Base-by-base conservation (phyloP, 2,113 vertebrate genomes). In the Baryphthengus martii region DNA sequence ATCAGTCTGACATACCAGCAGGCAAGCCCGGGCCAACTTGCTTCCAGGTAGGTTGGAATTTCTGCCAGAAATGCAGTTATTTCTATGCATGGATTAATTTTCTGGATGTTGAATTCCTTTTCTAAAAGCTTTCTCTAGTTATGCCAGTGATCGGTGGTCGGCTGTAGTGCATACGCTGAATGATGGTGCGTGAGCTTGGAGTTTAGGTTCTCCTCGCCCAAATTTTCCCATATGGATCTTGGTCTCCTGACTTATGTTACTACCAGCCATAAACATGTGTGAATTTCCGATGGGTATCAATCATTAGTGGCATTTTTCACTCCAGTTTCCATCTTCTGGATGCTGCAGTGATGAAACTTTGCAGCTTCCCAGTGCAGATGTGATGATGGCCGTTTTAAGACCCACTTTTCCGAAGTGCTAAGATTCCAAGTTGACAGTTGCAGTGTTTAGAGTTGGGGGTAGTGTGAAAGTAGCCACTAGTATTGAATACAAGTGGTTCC, bases 21-120 rank as follows among this genome's bases (percentile, higher is more conserved):
- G 99, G 99, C n/a, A 99, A 98, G 95, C 99, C 99, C 5, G 99
- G 99, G 62, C 99, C 99, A 35, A 98, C 98, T 5, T 99, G 99
- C 97, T 99, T 99, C 95, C 99, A 99, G 98, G 99, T 99, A 76
- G 92, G 91, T 79, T 63, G 77, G 75, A 37, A 75, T 71, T 93
- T 83, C 53, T 90, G n/a, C 17, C 65, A 50, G 78, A 14, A 88
- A 20, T 81, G 68, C 39, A 29, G 29, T 79, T 82, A 47, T 26
- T 78, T 76, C 35, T 70, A 0, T 29, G n/a, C 5, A 11, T 7
- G 17, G 53, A 20, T 85, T 42, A 24, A 17, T 81, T 35, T 53
- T 65, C 19, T 88, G 37, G 20, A 8, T 79, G 49, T 66, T 94
- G 24, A 47, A 53, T 66, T 73, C 14, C 13, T 75, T 74, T 83